Percentiles rank a stretch among this genome's conserved stretches.
Conservation (phyloP, 2,888 invertebrate genomes). For the Rotaria macrura region DNA sequence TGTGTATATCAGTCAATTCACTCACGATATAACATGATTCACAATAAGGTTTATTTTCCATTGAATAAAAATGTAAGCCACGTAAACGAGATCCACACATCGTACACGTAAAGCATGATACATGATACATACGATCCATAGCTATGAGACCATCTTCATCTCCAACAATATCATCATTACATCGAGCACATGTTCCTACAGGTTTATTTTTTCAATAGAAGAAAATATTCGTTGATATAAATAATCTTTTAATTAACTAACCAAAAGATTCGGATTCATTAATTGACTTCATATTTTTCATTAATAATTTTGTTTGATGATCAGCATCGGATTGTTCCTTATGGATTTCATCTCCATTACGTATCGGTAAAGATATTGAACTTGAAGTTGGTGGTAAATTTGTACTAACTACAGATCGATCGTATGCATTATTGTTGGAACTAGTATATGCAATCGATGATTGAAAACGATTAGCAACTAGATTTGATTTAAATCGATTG, state of each 20-base stretch:
- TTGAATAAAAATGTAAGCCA: slow-evolving; percentile 81
- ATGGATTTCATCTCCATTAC: background rate
- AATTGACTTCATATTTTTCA: background rate
- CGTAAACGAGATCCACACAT: slow-evolving; percentile 70
- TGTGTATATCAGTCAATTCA: slow-evolving; percentile 11
- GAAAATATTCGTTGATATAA: too few species aligned
- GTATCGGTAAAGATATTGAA: background rate
- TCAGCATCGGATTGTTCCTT: background rate
- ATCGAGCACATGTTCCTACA: slow-evolving; percentile 81
- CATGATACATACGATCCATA: slow-evolving; percentile 90
- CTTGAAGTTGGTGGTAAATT: background rate
- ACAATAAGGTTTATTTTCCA: slow-evolving; percentile 89
- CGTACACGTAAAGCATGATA: slow-evolving; percentile 81
- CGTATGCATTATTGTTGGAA: background rate
- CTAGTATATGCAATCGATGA: background rate
- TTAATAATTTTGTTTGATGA: background rate
- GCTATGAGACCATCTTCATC: slow-evolving; percentile 93
- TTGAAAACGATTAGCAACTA: background rate
- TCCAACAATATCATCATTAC: slow-evolving; percentile 78
- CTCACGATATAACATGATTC: slow-evolving; percentile 79
- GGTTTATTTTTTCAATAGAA: too few species aligned
- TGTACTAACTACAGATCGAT: background rate
- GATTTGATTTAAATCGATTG: background rate
- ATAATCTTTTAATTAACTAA: background rate
- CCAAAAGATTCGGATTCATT: background rate